Conservation (phyloP, 2,113 vertebrate genomes). For the Podarcis cretensis region DNA sequence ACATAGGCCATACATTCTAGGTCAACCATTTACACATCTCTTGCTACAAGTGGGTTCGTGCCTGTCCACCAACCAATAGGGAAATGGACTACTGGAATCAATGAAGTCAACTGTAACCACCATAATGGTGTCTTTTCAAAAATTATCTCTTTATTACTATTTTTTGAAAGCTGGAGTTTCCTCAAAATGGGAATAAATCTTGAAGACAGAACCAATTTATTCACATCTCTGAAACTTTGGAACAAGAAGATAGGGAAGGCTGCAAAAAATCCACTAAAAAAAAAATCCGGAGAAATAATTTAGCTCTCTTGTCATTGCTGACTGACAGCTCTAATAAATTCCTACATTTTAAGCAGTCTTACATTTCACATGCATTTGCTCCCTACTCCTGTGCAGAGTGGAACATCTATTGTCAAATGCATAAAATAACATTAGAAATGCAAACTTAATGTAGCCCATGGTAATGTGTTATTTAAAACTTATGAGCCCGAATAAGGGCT, state of each 20-base stretch:
- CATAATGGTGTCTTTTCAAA: not conserved
- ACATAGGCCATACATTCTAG: not conserved
- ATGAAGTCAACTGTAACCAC: not conserved
- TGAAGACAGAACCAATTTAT: constrained; percentile 56
- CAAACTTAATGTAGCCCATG: constrained; percentile 78
- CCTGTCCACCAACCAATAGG: not conserved
- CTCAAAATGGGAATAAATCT: constrained; percentile 38
- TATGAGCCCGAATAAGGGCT: constrained; percentile 82
- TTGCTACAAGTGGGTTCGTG: not conserved
- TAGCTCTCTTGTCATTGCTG: constrained; percentile 74
- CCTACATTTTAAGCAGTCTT: constrained; percentile 79
- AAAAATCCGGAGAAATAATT: constrained; percentile 78
- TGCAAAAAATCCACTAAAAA: constrained; percentile 56
- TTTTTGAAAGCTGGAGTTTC: constrained; percentile 16
- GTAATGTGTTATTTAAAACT: constrained; percentile 89
- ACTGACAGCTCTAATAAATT: constrained; percentile 83
- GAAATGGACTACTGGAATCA: not conserved
- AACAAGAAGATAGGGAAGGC: constrained; percentile 66
- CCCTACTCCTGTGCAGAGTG: constrained; percentile 70
- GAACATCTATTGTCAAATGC: constrained; percentile 81
- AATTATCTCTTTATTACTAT: constrained; percentile 31
- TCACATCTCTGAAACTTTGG: constrained; percentile 52
- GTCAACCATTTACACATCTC: not conserved
- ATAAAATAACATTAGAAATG: constrained; percentile 83
- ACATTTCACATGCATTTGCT: constrained; percentile 77